Evolutionary conservation across 2,888 invertebrate species (phyloP).

Genomic region (Nowickia ferox): DNA sequence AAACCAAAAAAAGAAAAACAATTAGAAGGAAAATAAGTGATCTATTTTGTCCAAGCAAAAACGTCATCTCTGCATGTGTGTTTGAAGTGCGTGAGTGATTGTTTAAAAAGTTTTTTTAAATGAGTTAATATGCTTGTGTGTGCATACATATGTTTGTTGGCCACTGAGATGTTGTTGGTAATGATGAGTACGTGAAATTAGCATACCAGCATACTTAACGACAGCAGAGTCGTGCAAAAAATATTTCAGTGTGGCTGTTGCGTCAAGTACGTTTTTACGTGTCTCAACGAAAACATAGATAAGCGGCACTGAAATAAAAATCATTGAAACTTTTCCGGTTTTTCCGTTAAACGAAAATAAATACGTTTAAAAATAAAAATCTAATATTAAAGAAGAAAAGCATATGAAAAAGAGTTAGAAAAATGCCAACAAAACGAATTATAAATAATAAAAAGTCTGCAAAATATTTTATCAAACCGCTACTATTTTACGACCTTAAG

Average conservation of each 20-base stretch:
- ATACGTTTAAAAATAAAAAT: constrained; percentile 20
- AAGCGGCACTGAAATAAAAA: constrained; percentile 53
- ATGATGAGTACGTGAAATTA: constrained; percentile 55
- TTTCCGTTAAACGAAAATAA: constrained; percentile 51
- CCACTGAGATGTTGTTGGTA: constrained; percentile 3
- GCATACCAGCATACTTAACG: constrained; percentile 47
- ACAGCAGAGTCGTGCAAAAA: constrained; percentile 46
- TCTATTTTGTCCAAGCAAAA: constrained; percentile 57
- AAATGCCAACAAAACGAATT: constrained; percentile 12
- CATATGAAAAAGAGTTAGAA: background rate
- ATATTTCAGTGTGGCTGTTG: constrained; percentile 50
- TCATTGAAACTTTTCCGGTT: constrained; percentile 63
- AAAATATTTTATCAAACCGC: constrained; percentile 6
- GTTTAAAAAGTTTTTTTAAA: constrained; percentile 17
- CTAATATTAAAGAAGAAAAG: constrained; percentile 6
- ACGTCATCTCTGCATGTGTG: constrained; percentile 45
- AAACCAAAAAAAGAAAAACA: constrained; percentile 56
- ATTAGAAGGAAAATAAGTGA: constrained; percentile 57
- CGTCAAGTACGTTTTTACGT: constrained; percentile 66
- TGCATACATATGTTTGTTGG: constrained; percentile 21
- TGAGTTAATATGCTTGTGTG: background rate
- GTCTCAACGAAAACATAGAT: constrained; percentile 65
- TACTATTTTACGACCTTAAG: constrained; percentile 25
- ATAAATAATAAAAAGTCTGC: background rate
- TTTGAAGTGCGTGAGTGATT: constrained; percentile 52